Evolutionary conservation across 2,888 invertebrate species (phyloP).

Genomic region (Chrysodeixis includens): DNA sequence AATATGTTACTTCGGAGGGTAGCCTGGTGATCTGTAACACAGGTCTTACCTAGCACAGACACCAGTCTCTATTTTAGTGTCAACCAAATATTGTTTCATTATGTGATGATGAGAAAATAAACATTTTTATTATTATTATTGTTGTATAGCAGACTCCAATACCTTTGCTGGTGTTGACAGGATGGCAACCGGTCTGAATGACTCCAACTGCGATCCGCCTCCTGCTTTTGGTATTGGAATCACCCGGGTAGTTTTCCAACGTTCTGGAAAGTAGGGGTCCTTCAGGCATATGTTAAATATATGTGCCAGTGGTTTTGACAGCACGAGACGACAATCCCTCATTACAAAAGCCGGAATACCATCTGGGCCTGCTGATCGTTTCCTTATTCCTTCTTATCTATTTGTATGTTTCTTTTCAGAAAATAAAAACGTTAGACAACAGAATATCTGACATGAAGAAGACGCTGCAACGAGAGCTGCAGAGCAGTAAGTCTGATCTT

Average conservation of each 20-base stretch:
- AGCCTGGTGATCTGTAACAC: no score
- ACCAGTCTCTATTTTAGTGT: no score
- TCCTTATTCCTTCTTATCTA: no score
- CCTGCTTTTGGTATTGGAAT: constrained; percentile 15
- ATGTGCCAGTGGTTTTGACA: constrained; percentile 5
- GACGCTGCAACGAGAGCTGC: constrained; percentile 95
- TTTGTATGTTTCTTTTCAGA: constrained; percentile 91
- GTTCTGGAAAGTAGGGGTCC: not conserved
- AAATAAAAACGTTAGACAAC: constrained; percentile 96
- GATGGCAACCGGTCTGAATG: no score
- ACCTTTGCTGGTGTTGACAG: no score
- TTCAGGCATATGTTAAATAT: constrained; percentile 8
- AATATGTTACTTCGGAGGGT: no score
- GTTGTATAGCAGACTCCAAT: no score
- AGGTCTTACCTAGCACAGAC: no score
- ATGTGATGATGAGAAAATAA: no score
- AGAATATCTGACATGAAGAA: constrained; percentile 97
- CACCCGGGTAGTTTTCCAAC: constrained; percentile 15
- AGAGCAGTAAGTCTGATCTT: constrained; percentile 90
- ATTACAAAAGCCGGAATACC: constrained; percentile 11
- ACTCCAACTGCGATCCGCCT: no score
- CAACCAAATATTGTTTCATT: no score
- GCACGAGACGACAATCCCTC: not conserved
- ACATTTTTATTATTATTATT: no score
- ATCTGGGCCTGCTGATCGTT: constrained; percentile 11